Conservation (phyloP, 2,113 vertebrate species). For the Oenanthe oenanthe region DNA sequence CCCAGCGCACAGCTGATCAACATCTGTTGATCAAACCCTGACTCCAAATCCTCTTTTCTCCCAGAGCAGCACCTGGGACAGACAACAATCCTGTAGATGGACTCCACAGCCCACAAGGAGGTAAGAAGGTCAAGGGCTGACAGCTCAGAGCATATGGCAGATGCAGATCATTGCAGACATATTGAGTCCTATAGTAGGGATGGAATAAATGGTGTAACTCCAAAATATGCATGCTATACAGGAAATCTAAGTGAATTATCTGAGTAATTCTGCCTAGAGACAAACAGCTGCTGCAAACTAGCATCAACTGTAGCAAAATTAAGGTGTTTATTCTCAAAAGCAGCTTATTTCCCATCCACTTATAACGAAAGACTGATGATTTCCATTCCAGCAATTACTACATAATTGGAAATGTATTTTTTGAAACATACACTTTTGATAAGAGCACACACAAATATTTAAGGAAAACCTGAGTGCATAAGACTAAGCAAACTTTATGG, state of each 20-base stretch:
- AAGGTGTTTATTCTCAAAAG: constrained; percentile 20
- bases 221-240: neutral
- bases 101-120: neutral
- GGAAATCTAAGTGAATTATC: constrained; percentile 22
- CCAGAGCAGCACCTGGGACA: neutral
- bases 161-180: neutral
- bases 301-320: neutral
- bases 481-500: neutral
- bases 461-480: neutral
- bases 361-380: constrained; percentile 7
- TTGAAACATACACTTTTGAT: neutral
- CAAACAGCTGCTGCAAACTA: neutral
- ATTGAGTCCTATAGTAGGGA: neutral
- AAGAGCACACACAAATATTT: neutral
- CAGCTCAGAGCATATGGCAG: neutral
- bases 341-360: neutral
- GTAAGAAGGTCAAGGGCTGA: neutral
- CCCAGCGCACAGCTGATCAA: neutral
- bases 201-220: neutral
- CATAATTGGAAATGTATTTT: neutral
- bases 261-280: neutral
- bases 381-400: neutral
- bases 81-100: neutral
- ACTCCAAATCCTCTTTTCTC: neutral
- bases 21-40: neutral